Conservation (phyloP, 2,113 vertebrate species). For the Thalassarche chlororhynchos region DNA sequence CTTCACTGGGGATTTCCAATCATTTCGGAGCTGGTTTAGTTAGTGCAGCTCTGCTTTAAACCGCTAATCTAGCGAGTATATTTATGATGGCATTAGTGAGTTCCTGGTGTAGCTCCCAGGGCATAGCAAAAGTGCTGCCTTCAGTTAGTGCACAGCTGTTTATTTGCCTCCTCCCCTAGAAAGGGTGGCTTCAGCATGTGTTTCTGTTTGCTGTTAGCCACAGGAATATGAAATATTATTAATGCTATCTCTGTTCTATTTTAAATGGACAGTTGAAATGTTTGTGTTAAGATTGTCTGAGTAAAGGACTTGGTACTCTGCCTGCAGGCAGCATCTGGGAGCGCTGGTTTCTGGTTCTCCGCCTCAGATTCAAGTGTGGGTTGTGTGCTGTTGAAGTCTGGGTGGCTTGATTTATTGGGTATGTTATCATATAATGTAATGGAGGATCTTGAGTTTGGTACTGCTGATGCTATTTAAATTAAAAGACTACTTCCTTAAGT, state of each 20-base stretch:
- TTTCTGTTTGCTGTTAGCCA: neutral
- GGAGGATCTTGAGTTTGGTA: neutral
- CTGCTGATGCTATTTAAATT: neutral
- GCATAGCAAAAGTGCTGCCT: neutral
- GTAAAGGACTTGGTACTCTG: neutral
- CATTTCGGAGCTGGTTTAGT: neutral
- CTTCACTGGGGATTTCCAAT: neutral
- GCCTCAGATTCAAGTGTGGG: neutral
- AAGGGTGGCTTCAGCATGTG: neutral
- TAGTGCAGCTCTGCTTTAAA: neutral
- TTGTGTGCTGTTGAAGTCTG: neutral
- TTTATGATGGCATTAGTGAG: neutral
- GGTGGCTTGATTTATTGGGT: neutral
- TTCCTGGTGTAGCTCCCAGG: neutral
- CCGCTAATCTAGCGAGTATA: fast-evolving
- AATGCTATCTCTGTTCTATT: neutral
- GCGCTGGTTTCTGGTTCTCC: neutral
- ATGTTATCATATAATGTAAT: neutral
- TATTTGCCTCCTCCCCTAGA: neutral
- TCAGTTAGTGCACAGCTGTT: neutral
- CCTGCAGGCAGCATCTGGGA: neutral
- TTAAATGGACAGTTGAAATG: neutral
- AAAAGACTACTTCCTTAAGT: neutral
- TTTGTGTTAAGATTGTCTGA: neutral
- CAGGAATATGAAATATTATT: neutral